phyloP scores from a whole-genome alignment of 2,113 vertebrate species.

The Daphoenositta chrysoptera region DNA sequence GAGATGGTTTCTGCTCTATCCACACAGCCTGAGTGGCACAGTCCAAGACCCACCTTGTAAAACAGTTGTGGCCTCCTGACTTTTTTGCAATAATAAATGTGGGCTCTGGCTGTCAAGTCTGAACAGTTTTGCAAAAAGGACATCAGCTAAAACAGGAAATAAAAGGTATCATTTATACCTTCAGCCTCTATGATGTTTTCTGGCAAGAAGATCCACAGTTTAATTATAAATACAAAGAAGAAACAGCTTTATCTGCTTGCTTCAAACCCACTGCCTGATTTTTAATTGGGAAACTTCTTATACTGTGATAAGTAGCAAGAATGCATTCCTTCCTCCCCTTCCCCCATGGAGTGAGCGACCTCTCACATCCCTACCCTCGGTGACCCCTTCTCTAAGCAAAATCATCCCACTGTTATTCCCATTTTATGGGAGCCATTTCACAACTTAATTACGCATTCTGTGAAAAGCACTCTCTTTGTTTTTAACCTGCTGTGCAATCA shows the following conservation, averaged over 20 bases:
- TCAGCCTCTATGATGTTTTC: background rate
- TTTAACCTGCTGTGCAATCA: slow-evolving; percentile 53
- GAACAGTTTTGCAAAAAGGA: background rate
- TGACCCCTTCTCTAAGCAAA: slow-evolving; percentile 34
- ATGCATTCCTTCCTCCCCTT: background rate
- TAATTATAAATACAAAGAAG: slow-evolving; percentile 43
- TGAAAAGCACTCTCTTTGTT: slow-evolving; percentile 53
- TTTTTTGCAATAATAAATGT: background rate
- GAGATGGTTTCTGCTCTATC: background rate
- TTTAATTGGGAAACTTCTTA: slow-evolving; percentile 41
- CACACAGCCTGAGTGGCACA: background rate
- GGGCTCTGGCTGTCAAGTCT: background rate
- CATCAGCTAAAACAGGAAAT: background rate
- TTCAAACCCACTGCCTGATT: background rate
- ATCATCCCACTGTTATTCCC: slow-evolving; percentile 7
- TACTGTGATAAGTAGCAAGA: background rate
- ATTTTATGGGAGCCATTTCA: slow-evolving; percentile 59
- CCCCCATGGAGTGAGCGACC: background rate
- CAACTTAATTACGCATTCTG: slow-evolving; percentile 56
- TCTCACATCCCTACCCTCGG: background rate
- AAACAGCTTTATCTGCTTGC: slow-evolving; percentile 14
- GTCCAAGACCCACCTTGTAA: background rate
- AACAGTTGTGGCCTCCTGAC: background rate
- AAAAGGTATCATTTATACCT: slow-evolving; percentile 2
- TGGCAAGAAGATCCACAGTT: slow-evolving; percentile 36